Evolutionary conservation across 2,888 invertebrate species (phyloP), one percentile per base, ranked within the genome.

Genomic region (Ophion obscuratus): DNA sequence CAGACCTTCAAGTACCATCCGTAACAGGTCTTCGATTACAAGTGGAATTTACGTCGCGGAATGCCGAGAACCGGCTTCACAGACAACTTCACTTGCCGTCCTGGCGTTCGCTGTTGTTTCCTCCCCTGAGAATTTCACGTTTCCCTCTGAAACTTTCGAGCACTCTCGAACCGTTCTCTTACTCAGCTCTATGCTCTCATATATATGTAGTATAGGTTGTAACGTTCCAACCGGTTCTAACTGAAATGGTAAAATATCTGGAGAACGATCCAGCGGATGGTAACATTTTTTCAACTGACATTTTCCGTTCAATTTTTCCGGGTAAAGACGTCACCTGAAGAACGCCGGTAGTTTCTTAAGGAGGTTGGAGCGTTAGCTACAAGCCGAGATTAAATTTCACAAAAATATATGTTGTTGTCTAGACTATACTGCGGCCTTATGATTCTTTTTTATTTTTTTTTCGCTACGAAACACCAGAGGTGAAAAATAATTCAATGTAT

Each of bases 1-100:
- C 66, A n/a, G 24, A 36, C 40, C 40, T 36, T 36, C 57, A 73
- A 81, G 76, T 81, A 76, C 71, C 80, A 71, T 47, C 67, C 67
- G 68, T 73, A 70, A 17, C 40, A 44, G 44, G 40, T 57, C 74
- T 78, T 78, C 81, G 81, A 78, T 85, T 78, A 78, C 68, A 77
- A 74, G 67, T 1, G 74, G 81, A 85, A 85, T 85, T 85, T 70
- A 81, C 81, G 82, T 85, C 68, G 40, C 57, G 74, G 81, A 78
- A 81, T 81, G 85, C 64, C n/a, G 47, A 77, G 77, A 66, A 66
- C 36, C 62, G 71, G 71, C 67, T 62, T 67, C 67, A 83, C 83
- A 78, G 73, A 83, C 78, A 83, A 83, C 83, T 83, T 83, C 78
- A 81, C 81, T 67, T 66, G 66, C 73, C 71, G 10, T 67, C 66